Conservation (phyloP, 2,888 invertebrate genomes). For the Macaria liturata region DNA sequence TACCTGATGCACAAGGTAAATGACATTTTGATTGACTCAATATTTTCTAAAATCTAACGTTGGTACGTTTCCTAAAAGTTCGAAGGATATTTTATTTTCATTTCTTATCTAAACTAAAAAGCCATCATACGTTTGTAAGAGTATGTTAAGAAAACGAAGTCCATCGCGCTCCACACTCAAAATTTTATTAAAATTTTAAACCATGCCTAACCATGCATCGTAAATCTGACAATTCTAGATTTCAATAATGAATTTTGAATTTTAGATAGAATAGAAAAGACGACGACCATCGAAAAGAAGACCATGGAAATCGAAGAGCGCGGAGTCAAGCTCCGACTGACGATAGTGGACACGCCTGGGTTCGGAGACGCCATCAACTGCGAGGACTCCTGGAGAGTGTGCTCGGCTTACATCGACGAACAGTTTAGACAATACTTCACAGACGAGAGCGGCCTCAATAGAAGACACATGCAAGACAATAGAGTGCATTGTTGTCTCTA, state of each 20-base stretch:
- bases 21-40: background rate
- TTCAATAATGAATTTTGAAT: constrained; percentile 30
- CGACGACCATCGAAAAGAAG: constrained; percentile 88
- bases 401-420: constrained; percentile 96
- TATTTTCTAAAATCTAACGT: too few relatives aligned
- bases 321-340: constrained; percentile 94
- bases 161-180: too few relatives aligned
- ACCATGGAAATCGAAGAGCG: constrained; percentile 98
- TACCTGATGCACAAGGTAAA: constrained; percentile 87
- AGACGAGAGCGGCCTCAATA: constrained; percentile 97
- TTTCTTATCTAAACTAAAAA: too few relatives aligned
- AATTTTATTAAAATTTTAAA: too few relatives aligned
- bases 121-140: too few relatives aligned
- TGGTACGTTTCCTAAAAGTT: too few relatives aligned
- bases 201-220: too few relatives aligned
- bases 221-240: too few relatives aligned
- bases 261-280: constrained; percentile 86
- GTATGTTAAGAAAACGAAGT: too few relatives aligned
- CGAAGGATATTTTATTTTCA: too few relatives aligned
- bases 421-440: constrained; percentile 93
- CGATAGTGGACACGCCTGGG: constrained; percentile 97
- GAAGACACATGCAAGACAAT: constrained; percentile 97
- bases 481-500: constrained; percentile 98
- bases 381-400: constrained; percentile 96
- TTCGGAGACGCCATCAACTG: constrained; percentile 97